Percentiles rank a stretch among this genome's conserved stretches.
Conservation (phyloP, 2,113 vertebrate species). For the Elephantulus edwardii region DNA sequence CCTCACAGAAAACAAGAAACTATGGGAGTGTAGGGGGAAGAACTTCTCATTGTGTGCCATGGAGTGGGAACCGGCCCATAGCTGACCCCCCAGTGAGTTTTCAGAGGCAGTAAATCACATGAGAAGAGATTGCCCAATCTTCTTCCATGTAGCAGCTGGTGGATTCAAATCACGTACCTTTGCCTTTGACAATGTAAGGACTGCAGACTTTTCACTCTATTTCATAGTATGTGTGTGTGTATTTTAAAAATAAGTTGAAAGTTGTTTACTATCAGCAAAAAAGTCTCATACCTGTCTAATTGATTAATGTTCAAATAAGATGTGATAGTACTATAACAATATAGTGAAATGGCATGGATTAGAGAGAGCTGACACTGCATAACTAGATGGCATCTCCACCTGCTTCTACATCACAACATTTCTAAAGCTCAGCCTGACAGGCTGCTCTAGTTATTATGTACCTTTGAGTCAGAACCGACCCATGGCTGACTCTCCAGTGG, state of each 20-base stretch:
- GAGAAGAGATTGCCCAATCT: too few relatives aligned
- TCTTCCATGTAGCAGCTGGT: too few relatives aligned
- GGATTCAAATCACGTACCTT: too few relatives aligned
- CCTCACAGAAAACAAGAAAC: conserved; percentile 13
- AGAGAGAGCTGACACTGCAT: background rate
- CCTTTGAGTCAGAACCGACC: too few relatives aligned
- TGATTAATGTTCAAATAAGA: background rate
- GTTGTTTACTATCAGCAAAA: background rate
- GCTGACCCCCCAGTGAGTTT: too few relatives aligned
- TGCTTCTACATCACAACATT: background rate
- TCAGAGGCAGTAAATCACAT: too few relatives aligned
- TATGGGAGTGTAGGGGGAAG: too few relatives aligned
- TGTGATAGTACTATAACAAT: background rate
- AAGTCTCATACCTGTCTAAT: background rate
- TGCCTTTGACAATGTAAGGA: too few relatives aligned
- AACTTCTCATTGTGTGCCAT: too few relatives aligned
- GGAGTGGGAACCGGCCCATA: too few relatives aligned
- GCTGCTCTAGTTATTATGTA: too few relatives aligned
- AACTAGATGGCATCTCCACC: background rate
- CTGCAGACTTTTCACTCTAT: background rate
- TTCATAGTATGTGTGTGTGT: background rate
- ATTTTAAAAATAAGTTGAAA: conserved; percentile 31
- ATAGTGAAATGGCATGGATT: background rate
- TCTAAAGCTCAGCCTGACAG: conserved; percentile 32
- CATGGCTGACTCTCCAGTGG: too few relatives aligned